Percentiles rank a stretch among this genome's conserved stretches.
Evolutionary conservation across 2,797 vertebrate genomes (phyloP).

Genomic region (Trachurus trachurus): DNA sequence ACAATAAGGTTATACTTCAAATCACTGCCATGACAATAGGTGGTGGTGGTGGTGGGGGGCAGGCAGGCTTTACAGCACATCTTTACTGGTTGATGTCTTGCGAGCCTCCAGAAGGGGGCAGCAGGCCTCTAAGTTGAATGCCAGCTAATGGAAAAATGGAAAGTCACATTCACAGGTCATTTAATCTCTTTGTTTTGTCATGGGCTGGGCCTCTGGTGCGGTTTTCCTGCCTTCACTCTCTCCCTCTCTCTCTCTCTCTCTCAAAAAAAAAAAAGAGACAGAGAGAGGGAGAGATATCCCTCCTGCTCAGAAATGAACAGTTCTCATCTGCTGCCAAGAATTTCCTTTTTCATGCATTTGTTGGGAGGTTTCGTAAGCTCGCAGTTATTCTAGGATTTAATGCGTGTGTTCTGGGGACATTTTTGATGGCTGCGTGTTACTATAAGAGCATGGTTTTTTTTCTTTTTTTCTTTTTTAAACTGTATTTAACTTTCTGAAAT

Average conservation of each 20-base stretch:
- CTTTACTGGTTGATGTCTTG: slow-evolving; percentile 4
- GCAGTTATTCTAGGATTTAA: slow-evolving; percentile 63
- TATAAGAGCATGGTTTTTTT: slow-evolving; percentile 27
- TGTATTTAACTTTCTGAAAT: slow-evolving; percentile 56
- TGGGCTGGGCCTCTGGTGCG: slow-evolving; percentile 77
- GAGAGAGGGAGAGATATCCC: slow-evolving; percentile 31
- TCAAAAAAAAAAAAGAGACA: slow-evolving; percentile 7
- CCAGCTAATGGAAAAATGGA: slow-evolving; percentile 65
- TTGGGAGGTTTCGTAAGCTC: slow-evolving; percentile 49
- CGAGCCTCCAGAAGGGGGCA: slow-evolving; percentile 81
- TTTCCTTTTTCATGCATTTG: slow-evolving; percentile 52
- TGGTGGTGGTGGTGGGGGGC: not conserved
- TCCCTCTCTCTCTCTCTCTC: slow-evolving; percentile 30
- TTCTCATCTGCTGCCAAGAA: slow-evolving; percentile 69
- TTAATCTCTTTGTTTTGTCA: slow-evolving; percentile 84
- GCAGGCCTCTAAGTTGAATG: slow-evolving; percentile 73
- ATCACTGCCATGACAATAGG: not conserved
- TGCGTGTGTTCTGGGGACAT: slow-evolving; percentile 57
- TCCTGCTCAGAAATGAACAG: slow-evolving; percentile 63
- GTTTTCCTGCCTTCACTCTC: slow-evolving; percentile 58
- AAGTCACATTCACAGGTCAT: slow-evolving; percentile 87
- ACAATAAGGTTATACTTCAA: slow-evolving; percentile 3
- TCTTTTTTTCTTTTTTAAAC: slow-evolving; percentile 9
- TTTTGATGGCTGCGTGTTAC: slow-evolving; percentile 37
- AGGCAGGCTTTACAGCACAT: not conserved